A percentile compares a stretch with the other conserved stretches of the same genome.
Evolutionary conservation across 64 coral and sea anemone species (phyloP).

Genomic region (Actinia tenebrosa): DNA sequence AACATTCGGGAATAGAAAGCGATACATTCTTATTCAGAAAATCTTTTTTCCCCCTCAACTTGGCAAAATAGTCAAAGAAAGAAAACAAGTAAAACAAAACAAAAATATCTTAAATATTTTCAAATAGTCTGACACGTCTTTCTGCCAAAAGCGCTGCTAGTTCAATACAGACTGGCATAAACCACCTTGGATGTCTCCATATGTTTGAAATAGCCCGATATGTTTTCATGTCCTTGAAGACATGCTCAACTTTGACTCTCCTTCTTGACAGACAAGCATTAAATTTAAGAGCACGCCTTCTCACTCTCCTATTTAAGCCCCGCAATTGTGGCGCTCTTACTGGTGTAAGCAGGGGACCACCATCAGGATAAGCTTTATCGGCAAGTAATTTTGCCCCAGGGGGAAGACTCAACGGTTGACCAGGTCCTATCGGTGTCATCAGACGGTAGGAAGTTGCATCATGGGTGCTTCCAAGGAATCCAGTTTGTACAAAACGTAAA

Average conservation of each 20-base stretch:
- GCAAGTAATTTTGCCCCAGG: background rate
- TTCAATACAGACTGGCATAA: constrained; percentile 24
- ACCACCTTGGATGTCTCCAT: constrained; percentile 20
- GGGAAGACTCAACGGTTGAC: background rate
- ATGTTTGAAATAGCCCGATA: constrained; percentile 4
- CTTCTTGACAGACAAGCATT: constrained; percentile 3
- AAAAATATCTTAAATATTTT: too few species aligned
- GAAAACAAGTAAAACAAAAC: too few species aligned
- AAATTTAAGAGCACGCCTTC: constrained; percentile 17
- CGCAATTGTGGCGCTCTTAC: constrained; percentile 22
- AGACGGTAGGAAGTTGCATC: constrained; percentile 5
- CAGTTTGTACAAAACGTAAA: background rate
- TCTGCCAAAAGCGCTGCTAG: constrained; percentile 16
- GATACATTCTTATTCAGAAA: too few species aligned
- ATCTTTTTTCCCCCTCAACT: too few species aligned
- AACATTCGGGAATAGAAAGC: too few species aligned
- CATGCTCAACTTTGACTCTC: constrained; percentile 23
- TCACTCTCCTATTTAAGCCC: constrained; percentile 16
- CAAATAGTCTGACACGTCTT: too few species aligned
- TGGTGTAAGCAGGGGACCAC: constrained; percentile 18
- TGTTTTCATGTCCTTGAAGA: constrained; percentile 31
- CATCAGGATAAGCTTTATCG: background rate
- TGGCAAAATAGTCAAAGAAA: too few species aligned
- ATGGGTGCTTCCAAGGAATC: constrained; percentile 19
- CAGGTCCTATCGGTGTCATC: constrained; percentile 24